A percentile compares a stretch with the other conserved stretches of the same genome.
phyloP scores from a whole-genome alignment of 2,113 vertebrate genomes.

The Ciconia stormi region DNA sequence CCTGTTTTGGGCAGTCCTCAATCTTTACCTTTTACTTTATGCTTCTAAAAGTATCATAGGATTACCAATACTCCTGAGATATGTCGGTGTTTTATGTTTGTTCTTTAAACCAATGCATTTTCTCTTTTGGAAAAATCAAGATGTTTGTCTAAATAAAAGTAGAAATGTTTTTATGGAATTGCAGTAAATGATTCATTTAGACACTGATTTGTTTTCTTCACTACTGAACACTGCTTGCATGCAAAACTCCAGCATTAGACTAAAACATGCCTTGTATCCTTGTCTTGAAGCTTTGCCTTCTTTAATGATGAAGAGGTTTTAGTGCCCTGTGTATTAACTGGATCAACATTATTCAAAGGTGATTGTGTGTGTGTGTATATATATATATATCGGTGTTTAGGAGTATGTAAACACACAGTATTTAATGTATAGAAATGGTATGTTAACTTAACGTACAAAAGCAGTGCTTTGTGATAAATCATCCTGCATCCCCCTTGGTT shows the following conservation, averaged over 20 bases:
- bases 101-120: not conserved
- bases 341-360: not conserved
- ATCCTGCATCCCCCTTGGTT: not conserved
- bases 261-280: rapidly evolving
- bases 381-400: not conserved
- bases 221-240: not conserved
- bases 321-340: not conserved
- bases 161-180: not conserved
- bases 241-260: not conserved
- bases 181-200: not conserved
- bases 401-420: not conserved
- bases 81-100: not conserved
- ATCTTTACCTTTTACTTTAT: not conserved
- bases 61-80: not conserved
- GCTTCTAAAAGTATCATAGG: not conserved
- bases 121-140: not conserved
- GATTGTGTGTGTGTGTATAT: not conserved
- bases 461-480: not conserved
- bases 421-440: not conserved
- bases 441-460: not conserved
- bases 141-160: not conserved
- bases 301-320: not conserved
- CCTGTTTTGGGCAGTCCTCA: not conserved
- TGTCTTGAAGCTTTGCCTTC: not conserved
- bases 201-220: not conserved